Evolutionary conservation across 2,888 invertebrate species (phyloP), one percentile per base, ranked within the genome.

Genomic region (Tribolium freemani): DNA sequence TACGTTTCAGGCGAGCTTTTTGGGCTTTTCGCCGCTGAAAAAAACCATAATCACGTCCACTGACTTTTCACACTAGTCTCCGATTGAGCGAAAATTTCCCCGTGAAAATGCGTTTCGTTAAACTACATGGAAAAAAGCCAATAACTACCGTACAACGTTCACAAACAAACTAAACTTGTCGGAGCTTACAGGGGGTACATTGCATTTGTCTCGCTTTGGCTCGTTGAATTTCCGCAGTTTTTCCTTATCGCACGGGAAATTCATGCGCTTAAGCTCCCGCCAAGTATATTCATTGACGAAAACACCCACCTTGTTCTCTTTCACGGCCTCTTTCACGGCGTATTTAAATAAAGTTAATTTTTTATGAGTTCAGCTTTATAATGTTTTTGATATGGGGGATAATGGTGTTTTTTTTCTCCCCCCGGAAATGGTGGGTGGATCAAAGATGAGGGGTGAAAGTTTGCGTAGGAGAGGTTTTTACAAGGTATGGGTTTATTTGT

Each of bases 101-200:
- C 53, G 26, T 44, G 53, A 50, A n/a, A 66, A 63, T 16, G 9
- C 13, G 26, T 48, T n/a, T 21, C 60, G 63, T 30, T 63, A 31
- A 13, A 9, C 68, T 68, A 68, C 68, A 68, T 68, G 51, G 48
- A 68, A 68, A 68, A 58, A 38, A 44, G 26, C 46, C 44, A 30
- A 61, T 70, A 56, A 54, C 57, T 4, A 48, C 67, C 61, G 54
- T 63, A 48, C 68, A 51, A 72, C 63, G 72, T 72, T 53, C 68
- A 31, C 68, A 72, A 69, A 69, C 72, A 72, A 72, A 72, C 72
- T 72, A 72, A 69, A 68, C 68, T 68, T 72, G 63, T 68, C 68
- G 63, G 68, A 70, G 69, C 69, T 70, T 70, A 38, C 56, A 70
- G 63, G 69, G 63, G 69, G 61, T 56, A 38, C 30, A 48, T 63